Evolutionary conservation across 2,888 invertebrate species (phyloP).

Genomic region (Catocala nupta): DNA sequence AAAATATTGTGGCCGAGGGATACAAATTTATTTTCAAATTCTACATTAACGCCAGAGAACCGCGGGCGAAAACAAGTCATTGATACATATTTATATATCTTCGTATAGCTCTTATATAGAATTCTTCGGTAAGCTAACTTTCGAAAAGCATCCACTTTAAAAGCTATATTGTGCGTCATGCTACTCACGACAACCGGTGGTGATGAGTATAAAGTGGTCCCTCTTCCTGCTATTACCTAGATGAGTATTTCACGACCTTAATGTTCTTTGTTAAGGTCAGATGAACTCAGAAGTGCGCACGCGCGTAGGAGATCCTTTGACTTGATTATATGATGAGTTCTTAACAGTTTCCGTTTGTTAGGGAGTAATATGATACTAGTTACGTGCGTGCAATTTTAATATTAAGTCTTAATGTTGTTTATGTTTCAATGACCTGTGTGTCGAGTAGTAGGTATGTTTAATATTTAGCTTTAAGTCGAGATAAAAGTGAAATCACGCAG

Average conservation of each 20-base stretch:
- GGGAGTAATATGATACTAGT: constrained; percentile 13
- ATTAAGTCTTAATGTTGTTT: constrained; percentile 2
- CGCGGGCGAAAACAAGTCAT: too few relatives aligned
- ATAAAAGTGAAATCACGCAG: constrained; percentile 6
- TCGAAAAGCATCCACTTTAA: not conserved
- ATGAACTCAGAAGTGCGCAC: constrained; percentile 12
- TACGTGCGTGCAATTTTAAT: constrained; percentile 9
- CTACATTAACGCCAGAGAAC: too few relatives aligned
- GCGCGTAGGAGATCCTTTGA: constrained; percentile 33
- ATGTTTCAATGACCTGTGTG: constrained; percentile 13
- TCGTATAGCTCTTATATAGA: too few relatives aligned
- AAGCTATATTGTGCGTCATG: constrained; percentile 16
- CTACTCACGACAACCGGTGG: constrained; percentile 16
- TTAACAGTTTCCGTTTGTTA: constrained; percentile 41
- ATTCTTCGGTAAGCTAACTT: not conserved
- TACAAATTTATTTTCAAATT: too few relatives aligned
- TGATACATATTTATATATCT: too few relatives aligned
- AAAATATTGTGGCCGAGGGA: too few relatives aligned
- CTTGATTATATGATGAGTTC: constrained; percentile 58
- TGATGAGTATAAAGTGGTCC: constrained; percentile 44
- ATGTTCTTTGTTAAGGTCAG: constrained; percentile 52
- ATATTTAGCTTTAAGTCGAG: constrained; percentile 9
- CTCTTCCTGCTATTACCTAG: constrained; percentile 69
- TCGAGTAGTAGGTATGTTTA: constrained; percentile 2
- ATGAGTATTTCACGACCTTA: constrained; percentile 53